Base-by-base conservation (phyloP, 1,140 invertebrate genomes). In the Trichogramma pretiosum region DNA sequence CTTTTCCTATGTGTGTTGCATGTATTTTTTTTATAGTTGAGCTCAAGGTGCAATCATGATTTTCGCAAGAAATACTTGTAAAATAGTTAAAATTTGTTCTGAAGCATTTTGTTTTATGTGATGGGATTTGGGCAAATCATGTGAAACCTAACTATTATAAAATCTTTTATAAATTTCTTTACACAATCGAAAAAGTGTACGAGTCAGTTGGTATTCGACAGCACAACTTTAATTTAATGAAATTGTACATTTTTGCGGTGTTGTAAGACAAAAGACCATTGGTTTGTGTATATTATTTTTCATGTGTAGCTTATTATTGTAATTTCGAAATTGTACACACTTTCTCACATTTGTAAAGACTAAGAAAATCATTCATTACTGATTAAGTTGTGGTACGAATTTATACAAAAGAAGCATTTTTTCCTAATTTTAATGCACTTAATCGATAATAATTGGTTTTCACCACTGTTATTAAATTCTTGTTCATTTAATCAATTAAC, bases 61-160 rank as follows among this genome's bases (percentile, higher is more conserved):
- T 30, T 49, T 49, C 19, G 26, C 23, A 37, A 36, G 36, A 53
- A 53, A 53, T 42, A 37, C 33, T 43, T 38, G 47, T 43, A 36
- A 38, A 49, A 38, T 49, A 49, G 47, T 43, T 43, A 40, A 36
- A 28, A 28, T n/a, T n/a, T n/a, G n/a, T n/a, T n/a, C n/a, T n/a
- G n/a, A n/a, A n/a, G n/a, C n/a, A n/a, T n/a, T n/a, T n/a, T n/a
- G n/a, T n/a, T n/a, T n/a, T n/a, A n/a, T n/a, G n/a, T n/a, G n/a
- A n/a, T n/a, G n/a, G n/a, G n/a, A n/a, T n/a, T n/a, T n/a, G n/a
- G n/a, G n/a, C n/a, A n/a, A n/a, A n/a, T n/a, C n/a, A n/a, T n/a
- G n/a, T n/a, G n/a, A n/a, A n/a, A n/a, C n/a, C 21, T 32, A 17
- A 1, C 37, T 32, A 32, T 5, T 9, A 14, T 30, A 39, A 21